phyloP scores from a whole-genome alignment of 2,888 invertebrate species.

The Frankliniella fusca region DNA sequence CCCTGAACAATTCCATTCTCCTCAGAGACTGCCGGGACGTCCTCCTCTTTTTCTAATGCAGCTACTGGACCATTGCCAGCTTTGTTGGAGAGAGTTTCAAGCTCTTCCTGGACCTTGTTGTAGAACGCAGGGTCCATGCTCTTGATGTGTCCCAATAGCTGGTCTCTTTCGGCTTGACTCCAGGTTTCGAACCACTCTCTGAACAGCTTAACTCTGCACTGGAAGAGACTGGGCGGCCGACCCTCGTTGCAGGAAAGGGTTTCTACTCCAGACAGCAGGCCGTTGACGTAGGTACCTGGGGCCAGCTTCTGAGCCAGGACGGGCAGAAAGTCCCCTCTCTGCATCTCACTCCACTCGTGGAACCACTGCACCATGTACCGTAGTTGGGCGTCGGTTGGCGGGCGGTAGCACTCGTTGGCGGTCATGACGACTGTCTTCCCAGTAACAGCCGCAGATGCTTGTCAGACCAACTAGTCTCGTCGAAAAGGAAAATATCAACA shows the following conservation, averaged over 20 bases:
- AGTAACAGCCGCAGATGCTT: not conserved
- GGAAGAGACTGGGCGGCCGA: constrained; percentile 76
- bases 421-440: constrained; percentile 35
- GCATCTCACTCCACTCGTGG: constrained; percentile 82
- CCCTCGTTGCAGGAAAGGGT: constrained; percentile 61
- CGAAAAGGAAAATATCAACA: not conserved
- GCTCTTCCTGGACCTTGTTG: constrained; percentile 53
- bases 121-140: constrained; percentile 70
- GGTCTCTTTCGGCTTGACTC: constrained; percentile 67
- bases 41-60: not conserved
- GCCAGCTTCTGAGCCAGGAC: constrained; percentile 64
- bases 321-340: constrained; percentile 76
- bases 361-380: constrained; percentile 83
- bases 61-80: not conserved
- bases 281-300: constrained; percentile 64
- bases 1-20: not conserved
- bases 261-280: constrained; percentile 64
- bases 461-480: not conserved
- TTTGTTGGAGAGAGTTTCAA: constrained; percentile 29
- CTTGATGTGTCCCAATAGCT: constrained; percentile 63
- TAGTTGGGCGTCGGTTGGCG: constrained; percentile 67
- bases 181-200: constrained; percentile 79
- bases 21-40: not conserved
- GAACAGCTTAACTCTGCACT: constrained; percentile 79
- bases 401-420: constrained; percentile 40